phyloP scores from a whole-genome alignment of 53 echinoderm and acorn worm species.

The Mesocentrotus franciscanus region DNA sequence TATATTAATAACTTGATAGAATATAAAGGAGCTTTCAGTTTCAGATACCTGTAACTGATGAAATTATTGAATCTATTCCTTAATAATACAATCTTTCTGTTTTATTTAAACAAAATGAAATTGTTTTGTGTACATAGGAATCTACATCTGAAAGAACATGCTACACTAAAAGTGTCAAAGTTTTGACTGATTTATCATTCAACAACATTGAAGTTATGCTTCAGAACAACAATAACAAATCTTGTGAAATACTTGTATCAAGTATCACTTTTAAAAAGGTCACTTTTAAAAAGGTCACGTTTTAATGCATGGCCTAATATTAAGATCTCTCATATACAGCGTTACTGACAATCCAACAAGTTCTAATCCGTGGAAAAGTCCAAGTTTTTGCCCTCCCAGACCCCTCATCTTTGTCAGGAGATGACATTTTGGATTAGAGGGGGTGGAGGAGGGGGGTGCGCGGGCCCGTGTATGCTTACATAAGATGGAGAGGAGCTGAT shows the following conservation, averaged over 20 bases:
- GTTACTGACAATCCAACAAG: neutral
- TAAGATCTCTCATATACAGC: neutral
- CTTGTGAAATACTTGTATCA: neutral
- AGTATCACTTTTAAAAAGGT: neutral
- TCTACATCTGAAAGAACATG: too few species aligned
- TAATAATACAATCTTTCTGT: too few species aligned
- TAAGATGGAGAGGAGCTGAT: constrained; percentile 23
- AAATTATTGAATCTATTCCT: too few species aligned
- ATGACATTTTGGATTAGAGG: neutral
- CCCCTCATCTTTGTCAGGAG: neutral
- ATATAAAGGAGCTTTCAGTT: too few species aligned
- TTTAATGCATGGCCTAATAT: neutral
- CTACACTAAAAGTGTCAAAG: too few species aligned
- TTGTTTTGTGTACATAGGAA: too few species aligned
- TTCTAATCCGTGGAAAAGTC: neutral
- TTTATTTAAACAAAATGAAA: too few species aligned
- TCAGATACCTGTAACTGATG: too few species aligned
- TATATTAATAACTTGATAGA: too few species aligned
- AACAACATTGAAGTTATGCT: neutral
- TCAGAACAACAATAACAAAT: neutral
- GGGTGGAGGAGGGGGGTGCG: neutral
- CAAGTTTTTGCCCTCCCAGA: neutral
- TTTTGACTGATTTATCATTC: too few species aligned
- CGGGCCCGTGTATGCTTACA: constrained; percentile 23
- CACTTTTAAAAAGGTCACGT: neutral